Percentiles rank a stretch among this genome's conserved stretches.
These are phyloP conservation scores for Brienomyrus longianalis DNA, from an alignment of 2,113 vertebrate genomes.

Conservation along the genomic window DNA sequence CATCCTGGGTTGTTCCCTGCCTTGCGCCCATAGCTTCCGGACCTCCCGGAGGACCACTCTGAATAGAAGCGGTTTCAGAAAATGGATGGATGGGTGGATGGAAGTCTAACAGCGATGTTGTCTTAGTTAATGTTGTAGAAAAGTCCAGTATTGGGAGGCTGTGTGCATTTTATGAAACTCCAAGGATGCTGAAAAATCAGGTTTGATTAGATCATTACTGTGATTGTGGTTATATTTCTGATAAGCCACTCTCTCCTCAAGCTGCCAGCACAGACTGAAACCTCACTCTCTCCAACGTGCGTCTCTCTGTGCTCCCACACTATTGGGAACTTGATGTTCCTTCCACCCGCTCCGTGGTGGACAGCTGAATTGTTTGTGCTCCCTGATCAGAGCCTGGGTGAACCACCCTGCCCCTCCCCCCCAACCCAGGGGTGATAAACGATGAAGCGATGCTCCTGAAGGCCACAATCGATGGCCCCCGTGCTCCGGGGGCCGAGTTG, in stretches of 20 bases:
- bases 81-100: neutral
- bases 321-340: constrained; percentile 1
- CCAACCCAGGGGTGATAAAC: neutral
- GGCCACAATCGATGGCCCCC: neutral
- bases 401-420: neutral
- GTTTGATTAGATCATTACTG: neutral
- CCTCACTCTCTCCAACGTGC: neutral
- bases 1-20: too few species aligned
- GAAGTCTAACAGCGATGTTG: neutral
- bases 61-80: neutral
- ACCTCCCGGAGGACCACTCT: neutral
- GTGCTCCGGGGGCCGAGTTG: neutral
- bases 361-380: constrained; percentile 6
- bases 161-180: neutral
- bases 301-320: neutral
- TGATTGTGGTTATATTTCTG: neutral
- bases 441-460: neutral
- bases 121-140: neutral
- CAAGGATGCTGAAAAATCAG: neutral
- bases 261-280: neutral
- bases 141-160: neutral
- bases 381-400: neutral
- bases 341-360: neutral
- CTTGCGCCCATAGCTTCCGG: too few species aligned
- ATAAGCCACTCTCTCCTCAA: neutral